Conservation (phyloP, 2,797 vertebrate species). For the Macrochelys suwanniensis region DNA sequence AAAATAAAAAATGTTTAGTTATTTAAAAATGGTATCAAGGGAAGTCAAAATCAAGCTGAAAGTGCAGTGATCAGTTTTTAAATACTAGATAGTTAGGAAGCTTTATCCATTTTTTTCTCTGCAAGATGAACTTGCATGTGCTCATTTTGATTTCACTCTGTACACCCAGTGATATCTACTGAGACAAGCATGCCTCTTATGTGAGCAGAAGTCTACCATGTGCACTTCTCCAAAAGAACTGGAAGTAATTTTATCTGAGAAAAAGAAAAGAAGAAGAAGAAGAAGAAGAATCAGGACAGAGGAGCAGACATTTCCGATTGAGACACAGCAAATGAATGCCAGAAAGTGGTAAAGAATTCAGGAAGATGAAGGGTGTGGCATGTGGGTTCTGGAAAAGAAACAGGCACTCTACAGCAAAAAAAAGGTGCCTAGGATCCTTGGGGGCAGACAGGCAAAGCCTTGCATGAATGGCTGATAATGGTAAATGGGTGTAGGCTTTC, state of each 20-base stretch:
- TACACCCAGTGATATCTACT: neutral
- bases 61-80: constrained; percentile 53
- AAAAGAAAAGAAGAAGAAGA: neutral
- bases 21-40: constrained; percentile 56
- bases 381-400: constrained; percentile 71
- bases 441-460: constrained; percentile 14
- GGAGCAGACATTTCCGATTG: constrained; percentile 69
- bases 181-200: constrained; percentile 27
- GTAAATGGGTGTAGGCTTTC: neutral
- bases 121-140: constrained; percentile 44
- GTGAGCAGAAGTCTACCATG: constrained; percentile 1
- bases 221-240: constrained; percentile 34
- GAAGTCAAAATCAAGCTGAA: constrained; percentile 63
- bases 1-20: constrained; percentile 32
- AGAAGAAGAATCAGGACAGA: constrained; percentile 51
- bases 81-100: constrained; percentile 37
- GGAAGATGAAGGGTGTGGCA: constrained; percentile 72
- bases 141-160: constrained; percentile 6
- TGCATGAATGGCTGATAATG: neutral
- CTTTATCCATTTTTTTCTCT: constrained; percentile 32
- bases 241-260: constrained; percentile 35
- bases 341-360: constrained; percentile 76
- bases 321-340: constrained; percentile 67
- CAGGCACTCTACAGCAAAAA: constrained; percentile 44
- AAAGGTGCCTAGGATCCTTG: neutral